A percentile compares a stretch with the other conserved stretches of the same genome.
Evolutionary conservation across 2,113 vertebrate genomes (phyloP).

Genomic region (Tyrannus savana): DNA sequence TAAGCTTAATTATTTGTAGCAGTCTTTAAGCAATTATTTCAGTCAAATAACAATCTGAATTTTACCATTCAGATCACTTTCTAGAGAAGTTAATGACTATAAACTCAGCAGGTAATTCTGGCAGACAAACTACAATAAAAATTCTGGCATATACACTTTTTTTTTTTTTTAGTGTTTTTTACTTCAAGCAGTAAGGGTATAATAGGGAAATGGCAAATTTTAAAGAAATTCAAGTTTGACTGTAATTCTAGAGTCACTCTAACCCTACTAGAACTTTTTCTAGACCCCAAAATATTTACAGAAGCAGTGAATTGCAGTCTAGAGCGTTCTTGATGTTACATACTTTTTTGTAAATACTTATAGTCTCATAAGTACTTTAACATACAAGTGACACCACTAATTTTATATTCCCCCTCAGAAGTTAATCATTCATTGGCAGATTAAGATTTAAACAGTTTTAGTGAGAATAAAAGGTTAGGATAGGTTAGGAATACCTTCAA

Average conservation of each 20-base stretch:
- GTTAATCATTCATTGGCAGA: not conserved
- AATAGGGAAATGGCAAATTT: not conserved
- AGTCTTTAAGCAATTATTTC: not conserved
- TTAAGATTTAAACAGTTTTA: not conserved
- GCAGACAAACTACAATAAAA: not conserved
- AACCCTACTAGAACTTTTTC: not conserved
- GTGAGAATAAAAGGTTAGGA: not conserved
- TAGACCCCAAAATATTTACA: not conserved
- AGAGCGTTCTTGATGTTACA: not conserved
- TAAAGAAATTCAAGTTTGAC: not conserved
- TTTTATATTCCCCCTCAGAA: not conserved
- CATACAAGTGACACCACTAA: not conserved
- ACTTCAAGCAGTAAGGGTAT: not conserved
- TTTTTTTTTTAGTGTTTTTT: fast-evolving
- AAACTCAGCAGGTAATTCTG: not conserved
- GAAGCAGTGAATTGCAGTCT: not conserved
- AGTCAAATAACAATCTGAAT: not conserved
- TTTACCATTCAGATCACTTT: not conserved
- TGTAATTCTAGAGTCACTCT: not conserved
- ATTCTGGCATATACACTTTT: fast-evolving
- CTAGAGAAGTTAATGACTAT: not conserved
- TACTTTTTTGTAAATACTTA: not conserved
- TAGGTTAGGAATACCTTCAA: not conserved
- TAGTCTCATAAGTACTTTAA: not conserved
- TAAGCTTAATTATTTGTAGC: constrained; percentile 3